Conservation (phyloP, 1,140 invertebrate genomes). For the Meloidogyne floridensis region DNA sequence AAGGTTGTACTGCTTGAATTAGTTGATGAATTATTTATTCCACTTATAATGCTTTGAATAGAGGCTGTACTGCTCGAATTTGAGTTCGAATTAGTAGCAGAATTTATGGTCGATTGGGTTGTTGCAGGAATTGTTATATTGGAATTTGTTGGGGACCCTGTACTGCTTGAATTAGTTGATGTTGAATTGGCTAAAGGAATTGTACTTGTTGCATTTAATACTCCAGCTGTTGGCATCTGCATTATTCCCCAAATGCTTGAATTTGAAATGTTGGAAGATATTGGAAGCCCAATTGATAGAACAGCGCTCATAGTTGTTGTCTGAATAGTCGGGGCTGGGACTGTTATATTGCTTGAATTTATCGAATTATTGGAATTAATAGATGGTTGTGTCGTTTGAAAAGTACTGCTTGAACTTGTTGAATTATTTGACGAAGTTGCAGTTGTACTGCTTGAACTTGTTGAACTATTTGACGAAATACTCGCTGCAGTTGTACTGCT, state of each 20-base stretch:
- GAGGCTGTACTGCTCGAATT: too few relatives aligned
- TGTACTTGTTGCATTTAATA: neutral
- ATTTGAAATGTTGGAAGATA: neutral
- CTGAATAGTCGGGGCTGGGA: neutral
- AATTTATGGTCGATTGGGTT: too few relatives aligned
- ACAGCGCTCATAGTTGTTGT: neutral
- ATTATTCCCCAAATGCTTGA: neutral
- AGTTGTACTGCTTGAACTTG: neutral
- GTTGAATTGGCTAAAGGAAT: neutral
- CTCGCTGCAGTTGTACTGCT: neutral
- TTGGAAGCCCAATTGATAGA: neutral
- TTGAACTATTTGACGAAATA: neutral
- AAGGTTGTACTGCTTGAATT: constrained; percentile 9
- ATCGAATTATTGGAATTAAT: neutral
- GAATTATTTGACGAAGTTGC: neutral
- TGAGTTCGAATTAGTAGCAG: too few relatives aligned
- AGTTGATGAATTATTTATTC: neutral
- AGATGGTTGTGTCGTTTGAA: neutral
- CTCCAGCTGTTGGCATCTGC: neutral
- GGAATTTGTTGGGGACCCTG: neutral
- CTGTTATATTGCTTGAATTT: neutral
- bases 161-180: neutral
- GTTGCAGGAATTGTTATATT: neutral
- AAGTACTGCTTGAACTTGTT: constrained; percentile 6
- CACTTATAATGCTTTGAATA: neutral